Percentiles rank a stretch among this genome's conserved stretches.
Evolutionary conservation across 2,113 vertebrate genomes (phyloP).

Genomic region (Mormyrus lacerda): DNA sequence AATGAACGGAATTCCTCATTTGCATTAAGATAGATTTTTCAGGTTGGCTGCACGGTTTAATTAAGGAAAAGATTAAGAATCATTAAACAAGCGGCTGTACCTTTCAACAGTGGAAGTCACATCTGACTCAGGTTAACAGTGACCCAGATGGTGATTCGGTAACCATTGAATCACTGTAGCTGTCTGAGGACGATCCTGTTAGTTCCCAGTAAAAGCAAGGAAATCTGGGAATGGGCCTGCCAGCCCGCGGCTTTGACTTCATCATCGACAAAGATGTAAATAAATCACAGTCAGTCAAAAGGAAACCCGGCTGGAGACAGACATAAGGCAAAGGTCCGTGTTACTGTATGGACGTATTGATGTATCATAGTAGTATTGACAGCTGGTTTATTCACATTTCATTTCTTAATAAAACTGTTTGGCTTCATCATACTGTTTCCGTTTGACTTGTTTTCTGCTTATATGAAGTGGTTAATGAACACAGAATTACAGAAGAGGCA

Average conservation of each 20-base stretch:
- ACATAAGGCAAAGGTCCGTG: neutral
- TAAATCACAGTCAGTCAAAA: neutral
- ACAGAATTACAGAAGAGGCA: neutral
- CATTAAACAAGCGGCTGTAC: constrained; percentile 99
- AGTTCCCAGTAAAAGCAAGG: constrained; percentile 83
- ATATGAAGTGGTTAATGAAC: neutral
- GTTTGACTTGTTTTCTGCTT: neutral
- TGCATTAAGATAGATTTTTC: constrained; percentile 99
- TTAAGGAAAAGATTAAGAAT: constrained; percentile 99
- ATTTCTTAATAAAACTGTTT: neutral
- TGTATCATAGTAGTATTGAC: neutral
- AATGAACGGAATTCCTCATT: constrained; percentile 79
- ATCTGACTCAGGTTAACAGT: constrained; percentile 99
- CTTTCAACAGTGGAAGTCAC: constrained; percentile 99
- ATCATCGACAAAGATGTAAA: neutral
- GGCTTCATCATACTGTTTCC: neutral
- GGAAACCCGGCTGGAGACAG: neutral
- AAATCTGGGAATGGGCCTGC: constrained; percentile 79
- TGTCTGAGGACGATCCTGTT: constrained; percentile 99
- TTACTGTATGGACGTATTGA: neutral
- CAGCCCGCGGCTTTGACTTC: constrained; percentile 53
- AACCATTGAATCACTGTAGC: constrained; percentile 98
- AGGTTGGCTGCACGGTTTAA: constrained; percentile 99
- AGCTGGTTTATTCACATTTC: neutral
- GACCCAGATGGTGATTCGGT: constrained; percentile 98